Conservation (phyloP, 2,888 invertebrate genomes). For the Drosophila incognita region DNA sequence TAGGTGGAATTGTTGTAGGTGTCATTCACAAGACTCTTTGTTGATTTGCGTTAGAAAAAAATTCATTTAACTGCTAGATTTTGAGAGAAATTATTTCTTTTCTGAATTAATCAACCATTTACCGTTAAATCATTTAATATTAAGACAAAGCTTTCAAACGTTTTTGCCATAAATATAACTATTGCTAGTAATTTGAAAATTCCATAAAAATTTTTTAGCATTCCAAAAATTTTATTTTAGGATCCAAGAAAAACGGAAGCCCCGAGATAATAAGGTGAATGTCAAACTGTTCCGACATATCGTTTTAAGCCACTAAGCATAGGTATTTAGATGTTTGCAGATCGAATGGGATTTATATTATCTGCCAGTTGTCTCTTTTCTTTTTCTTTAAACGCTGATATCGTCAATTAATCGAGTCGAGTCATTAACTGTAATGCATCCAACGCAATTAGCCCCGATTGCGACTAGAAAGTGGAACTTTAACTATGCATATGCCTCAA, state of each 20-base stretch:
- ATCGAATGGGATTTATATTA: background rate
- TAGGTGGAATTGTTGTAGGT: slow-evolving; percentile 24
- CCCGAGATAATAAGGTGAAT: background rate
- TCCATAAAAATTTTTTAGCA: slow-evolving; percentile 2
- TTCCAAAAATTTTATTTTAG: background rate
- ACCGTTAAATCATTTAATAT: background rate
- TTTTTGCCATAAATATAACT: background rate
- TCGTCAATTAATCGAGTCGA: slow-evolving; percentile 26
- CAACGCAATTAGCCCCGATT: slow-evolving; percentile 71
- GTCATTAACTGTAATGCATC: slow-evolving; percentile 61
- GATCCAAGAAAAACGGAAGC: background rate
- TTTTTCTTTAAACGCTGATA: slow-evolving; percentile 14
- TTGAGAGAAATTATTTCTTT: background rate
- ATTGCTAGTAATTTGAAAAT: background rate
- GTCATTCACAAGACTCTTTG: slow-evolving; percentile 23
- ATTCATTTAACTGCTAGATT: slow-evolving; percentile 10
- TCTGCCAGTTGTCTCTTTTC: background rate
- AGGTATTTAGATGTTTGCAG: slow-evolving; percentile 22
- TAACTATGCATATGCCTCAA: slow-evolving; percentile 62
- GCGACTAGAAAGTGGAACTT: slow-evolving; percentile 71
- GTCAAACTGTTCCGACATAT: background rate
- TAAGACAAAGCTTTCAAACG: slow-evolving; percentile 1
- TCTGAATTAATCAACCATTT: background rate
- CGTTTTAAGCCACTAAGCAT: background rate
- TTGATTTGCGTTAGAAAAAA: slow-evolving; percentile 1